Conservation (phyloP, 2,888 invertebrate genomes). For the Beris morrisii region DNA sequence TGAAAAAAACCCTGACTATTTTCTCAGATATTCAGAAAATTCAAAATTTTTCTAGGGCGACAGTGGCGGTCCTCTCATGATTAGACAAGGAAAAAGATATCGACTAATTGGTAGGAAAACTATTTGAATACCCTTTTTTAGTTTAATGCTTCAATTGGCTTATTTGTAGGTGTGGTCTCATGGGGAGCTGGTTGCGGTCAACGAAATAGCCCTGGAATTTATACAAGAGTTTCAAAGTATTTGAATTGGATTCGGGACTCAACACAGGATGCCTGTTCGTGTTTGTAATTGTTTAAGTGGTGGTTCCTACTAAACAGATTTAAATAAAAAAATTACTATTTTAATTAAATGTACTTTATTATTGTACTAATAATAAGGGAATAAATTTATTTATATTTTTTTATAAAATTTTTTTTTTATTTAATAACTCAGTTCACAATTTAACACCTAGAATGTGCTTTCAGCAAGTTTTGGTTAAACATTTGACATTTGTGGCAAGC, state of each 20-base stretch:
- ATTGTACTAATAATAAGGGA: too few relatives aligned
- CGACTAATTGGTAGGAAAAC: slow-evolving; percentile 10
- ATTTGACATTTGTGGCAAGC: too few relatives aligned
- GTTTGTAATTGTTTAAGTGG: background rate
- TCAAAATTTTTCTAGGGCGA: slow-evolving; percentile 17
- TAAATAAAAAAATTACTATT: too few relatives aligned
- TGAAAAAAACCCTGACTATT: slow-evolving; percentile 4
- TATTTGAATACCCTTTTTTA: background rate
- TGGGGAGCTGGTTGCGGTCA: slow-evolving; percentile 52
- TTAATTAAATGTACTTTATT: too few relatives aligned
- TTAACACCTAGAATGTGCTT: too few relatives aligned
- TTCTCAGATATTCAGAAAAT: background rate
- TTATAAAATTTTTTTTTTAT: too few relatives aligned
- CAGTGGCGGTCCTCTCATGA: slow-evolving; percentile 42
- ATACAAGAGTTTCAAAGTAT: slow-evolving; percentile 50
- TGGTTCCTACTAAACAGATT: too few relatives aligned
- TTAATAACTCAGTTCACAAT: too few relatives aligned
- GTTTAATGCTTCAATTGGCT: background rate
- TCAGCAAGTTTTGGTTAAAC: too few relatives aligned
- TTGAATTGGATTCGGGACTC: slow-evolving; percentile 4
- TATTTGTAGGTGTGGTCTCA: slow-evolving; percentile 47
- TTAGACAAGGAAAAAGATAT: slow-evolving; percentile 42
- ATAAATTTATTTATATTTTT: too few relatives aligned
- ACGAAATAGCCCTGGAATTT: slow-evolving; percentile 51
- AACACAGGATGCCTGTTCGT: slow-evolving; percentile 29